Percentiles rank a stretch among this genome's conserved stretches.
phyloP scores from a whole-genome alignment of 2,113 vertebrate species.

The Strigops habroptila region DNA sequence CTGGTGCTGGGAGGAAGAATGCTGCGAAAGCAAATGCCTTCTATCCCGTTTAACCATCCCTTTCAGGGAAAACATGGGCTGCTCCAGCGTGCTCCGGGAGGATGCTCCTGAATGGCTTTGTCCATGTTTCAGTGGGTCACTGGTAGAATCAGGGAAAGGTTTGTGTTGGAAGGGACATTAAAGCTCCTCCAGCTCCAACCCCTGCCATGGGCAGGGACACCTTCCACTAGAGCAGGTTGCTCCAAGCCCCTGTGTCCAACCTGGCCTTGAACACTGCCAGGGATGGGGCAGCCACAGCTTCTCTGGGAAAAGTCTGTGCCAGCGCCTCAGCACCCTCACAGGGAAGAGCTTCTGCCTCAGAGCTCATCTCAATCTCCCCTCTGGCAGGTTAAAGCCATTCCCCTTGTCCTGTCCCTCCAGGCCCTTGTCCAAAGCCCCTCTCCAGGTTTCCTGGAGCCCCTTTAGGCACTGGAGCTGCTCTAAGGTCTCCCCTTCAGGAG shows the following conservation, averaged over 20 bases:
- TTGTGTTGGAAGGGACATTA: background rate
- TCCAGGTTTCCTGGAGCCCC: no score
- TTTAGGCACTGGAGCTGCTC: no score
- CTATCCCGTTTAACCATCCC: background rate
- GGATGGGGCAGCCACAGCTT: no score
- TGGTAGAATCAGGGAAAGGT: background rate
- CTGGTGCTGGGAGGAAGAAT: background rate
- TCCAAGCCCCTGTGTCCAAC: background rate
- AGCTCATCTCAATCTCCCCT: no score
- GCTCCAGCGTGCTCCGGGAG: background rate
- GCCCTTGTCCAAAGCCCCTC: no score
- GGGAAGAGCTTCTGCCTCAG: no score
- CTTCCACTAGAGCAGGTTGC: background rate
- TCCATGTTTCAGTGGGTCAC: accelerated
- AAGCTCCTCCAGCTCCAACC: background rate
- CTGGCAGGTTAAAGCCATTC: no score
- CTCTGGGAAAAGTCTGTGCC: no score
- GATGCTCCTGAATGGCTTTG: background rate
- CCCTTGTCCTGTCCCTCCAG: no score
- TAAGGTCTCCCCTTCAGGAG: no score
- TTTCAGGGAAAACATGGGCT: background rate
- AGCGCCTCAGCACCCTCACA: no score
- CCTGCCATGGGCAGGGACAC: background rate
- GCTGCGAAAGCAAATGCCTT: accelerated
- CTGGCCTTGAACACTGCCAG: no score